Evolutionary conservation across 2,888 invertebrate species (phyloP).

Genomic region (Coleophora deauratella): DNA sequence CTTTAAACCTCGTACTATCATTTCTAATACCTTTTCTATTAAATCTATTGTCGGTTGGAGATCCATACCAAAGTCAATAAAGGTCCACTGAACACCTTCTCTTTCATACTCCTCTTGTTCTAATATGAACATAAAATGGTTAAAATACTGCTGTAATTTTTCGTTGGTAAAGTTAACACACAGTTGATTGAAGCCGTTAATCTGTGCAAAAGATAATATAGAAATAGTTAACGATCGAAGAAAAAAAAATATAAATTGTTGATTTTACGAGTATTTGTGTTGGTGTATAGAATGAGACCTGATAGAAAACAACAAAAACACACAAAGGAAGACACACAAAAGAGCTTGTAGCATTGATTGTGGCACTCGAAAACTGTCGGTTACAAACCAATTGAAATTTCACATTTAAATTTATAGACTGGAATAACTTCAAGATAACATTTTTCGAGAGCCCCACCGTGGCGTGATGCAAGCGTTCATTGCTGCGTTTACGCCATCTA

Average conservation of each 20-base stretch:
- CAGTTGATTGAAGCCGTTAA: conserved; percentile 95
- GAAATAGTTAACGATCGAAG: conserved; percentile 5
- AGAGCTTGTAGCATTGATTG: conserved; percentile 52
- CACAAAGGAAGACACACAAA: conserved; percentile 37
- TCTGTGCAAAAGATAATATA: conserved; percentile 74
- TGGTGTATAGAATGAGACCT: conserved; percentile 20
- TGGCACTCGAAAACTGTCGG: conserved; percentile 41
- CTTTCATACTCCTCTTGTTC: conserved; percentile 97
- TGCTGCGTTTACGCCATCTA: conserved; percentile 75
- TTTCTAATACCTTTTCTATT: conserved; percentile 86
- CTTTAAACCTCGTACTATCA: conserved; percentile 39
- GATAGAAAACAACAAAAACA: conserved; percentile 27
- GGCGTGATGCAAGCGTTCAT: conserved; percentile 70
- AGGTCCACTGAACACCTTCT: conserved; percentile 92
- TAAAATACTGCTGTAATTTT: conserved; percentile 96
- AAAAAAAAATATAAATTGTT: conserved; percentile 1
- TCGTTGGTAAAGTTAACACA: conserved; percentile 98
- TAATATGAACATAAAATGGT: conserved; percentile 96
- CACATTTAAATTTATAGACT: conserved; percentile 8
- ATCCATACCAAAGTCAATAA: conserved; percentile 97
- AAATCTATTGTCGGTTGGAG: conserved; percentile 92
- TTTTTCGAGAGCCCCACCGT: conserved; percentile 41
- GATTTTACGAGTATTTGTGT: conserved; percentile 2
- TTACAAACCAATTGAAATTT: background rate
- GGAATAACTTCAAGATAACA: conserved; percentile 20